phyloP scores from a whole-genome alignment of 1,140 invertebrate species.

The Drosophila nebulosa region DNA sequence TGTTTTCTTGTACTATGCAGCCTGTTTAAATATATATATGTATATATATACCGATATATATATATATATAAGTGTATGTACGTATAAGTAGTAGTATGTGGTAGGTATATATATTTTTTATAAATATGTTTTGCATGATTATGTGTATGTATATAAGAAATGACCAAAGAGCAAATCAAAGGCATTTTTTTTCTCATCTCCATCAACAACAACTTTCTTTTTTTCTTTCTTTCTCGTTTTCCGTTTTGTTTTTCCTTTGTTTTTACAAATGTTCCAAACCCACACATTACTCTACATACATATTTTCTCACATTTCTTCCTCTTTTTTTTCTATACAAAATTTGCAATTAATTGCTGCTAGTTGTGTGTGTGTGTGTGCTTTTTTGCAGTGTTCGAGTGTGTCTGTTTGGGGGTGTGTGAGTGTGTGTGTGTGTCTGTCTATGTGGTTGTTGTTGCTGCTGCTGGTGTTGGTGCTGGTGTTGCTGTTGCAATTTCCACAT shows the following conservation, averaged over 20 bases:
- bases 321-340: not conserved
- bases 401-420: constrained; percentile 2
- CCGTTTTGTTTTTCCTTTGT: constrained; percentile 29
- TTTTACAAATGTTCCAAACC: constrained; percentile 32
- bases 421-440: constrained; percentile 34
- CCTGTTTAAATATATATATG: constrained; percentile 39
- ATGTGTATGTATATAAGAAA: constrained; percentile 47
- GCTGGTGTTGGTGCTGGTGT: constrained; percentile 54
- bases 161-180: constrained; percentile 71
- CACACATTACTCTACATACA: not conserved
- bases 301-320: not conserved
- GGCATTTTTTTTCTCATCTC: constrained; percentile 34
- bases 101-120: constrained; percentile 50
- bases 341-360: not conserved
- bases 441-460: constrained; percentile 65
- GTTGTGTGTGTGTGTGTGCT: constrained; percentile 20
- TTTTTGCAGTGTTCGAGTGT: constrained; percentile 15
- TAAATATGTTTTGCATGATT: constrained; percentile 73
- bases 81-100: constrained; percentile 64
- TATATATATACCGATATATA: constrained; percentile 29
- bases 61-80: constrained; percentile 43
- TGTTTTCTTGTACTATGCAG: constrained; percentile 67
- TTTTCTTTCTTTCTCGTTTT: constrained; percentile 26
- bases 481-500: constrained; percentile 61
- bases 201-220: not conserved